Evolutionary conservation across 2,113 vertebrate genomes (phyloP).

Genomic region (Apaloderma vittatum): DNA sequence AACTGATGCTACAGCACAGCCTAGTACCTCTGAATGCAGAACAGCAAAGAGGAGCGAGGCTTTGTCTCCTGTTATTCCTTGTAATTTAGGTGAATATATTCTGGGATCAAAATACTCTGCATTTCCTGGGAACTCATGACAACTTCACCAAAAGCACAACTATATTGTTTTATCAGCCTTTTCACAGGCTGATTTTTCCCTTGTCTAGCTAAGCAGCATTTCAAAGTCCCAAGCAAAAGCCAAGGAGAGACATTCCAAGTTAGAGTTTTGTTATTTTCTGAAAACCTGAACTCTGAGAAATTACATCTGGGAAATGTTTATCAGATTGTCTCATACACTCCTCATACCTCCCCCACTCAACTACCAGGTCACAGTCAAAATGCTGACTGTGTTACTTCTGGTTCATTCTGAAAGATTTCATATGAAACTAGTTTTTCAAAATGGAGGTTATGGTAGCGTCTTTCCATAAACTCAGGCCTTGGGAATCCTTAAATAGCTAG

Average conservation of each 20-base stretch:
- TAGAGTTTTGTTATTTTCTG: not conserved
- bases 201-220: not conserved
- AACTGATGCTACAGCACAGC: not conserved
- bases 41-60: not conserved
- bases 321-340: not conserved
- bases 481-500: slow-evolving; percentile 1
- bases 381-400: not conserved
- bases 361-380: not conserved
- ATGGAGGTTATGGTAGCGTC: not conserved
- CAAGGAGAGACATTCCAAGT: not conserved
- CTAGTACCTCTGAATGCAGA: not conserved
- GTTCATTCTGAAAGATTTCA: not conserved
- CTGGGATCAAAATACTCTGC: slow-evolving; percentile 25
- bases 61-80: not conserved
- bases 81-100: slow-evolving; percentile 37
- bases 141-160: slow-evolving; percentile 12
- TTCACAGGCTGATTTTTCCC: not conserved
- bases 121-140: slow-evolving; percentile 27
- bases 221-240: slow-evolving; percentile 22
- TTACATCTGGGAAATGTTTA: not conserved
- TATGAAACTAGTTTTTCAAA: not conserved
- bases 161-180: slow-evolving; percentile 6
- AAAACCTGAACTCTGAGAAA: slow-evolving; percentile 2
- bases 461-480: not conserved
- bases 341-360: not conserved